Conservation (phyloP, 2,113 vertebrate species). For the Syngnathus floridae region DNA sequence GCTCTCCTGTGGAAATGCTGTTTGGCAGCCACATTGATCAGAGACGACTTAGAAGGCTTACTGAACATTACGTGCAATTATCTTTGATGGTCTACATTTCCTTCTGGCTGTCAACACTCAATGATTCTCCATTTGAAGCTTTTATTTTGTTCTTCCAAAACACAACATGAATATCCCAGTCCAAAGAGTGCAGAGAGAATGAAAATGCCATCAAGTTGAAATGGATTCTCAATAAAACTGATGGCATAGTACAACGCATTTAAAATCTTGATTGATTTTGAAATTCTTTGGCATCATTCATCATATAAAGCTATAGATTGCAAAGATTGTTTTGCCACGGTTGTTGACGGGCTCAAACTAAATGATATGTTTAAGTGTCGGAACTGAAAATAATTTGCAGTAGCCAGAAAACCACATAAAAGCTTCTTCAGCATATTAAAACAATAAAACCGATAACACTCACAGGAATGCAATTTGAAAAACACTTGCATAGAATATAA, state of each 20-base stretch:
- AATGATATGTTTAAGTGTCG: slow-evolving; percentile 3
- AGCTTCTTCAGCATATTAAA: not conserved
- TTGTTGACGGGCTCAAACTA: slow-evolving; percentile 24
- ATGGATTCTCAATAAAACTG: slow-evolving; percentile 39
- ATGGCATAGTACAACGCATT: slow-evolving; percentile 19
- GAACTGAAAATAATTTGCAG: not conserved
- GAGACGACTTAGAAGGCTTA: slow-evolving; percentile 62
- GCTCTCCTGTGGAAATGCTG: slow-evolving; percentile 54
- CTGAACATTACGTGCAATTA: slow-evolving; percentile 70
- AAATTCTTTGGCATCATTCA: slow-evolving; percentile 32
- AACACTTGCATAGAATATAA: not conserved
- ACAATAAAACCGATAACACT: not conserved
- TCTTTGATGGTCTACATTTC: slow-evolving; percentile 63
- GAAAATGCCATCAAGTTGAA: slow-evolving; percentile 34
- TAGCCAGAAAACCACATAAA: not conserved
- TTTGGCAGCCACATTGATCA: slow-evolving; percentile 61
- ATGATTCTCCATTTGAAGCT: slow-evolving; percentile 44
- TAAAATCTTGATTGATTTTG: slow-evolving; percentile 42
- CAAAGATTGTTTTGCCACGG: slow-evolving; percentile 32
- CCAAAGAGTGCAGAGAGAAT: slow-evolving; percentile 31
- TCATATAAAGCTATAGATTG: slow-evolving; percentile 35
- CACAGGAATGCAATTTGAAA: not conserved
- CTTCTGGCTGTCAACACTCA: slow-evolving; percentile 53
- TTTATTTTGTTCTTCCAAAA: slow-evolving; percentile 30
- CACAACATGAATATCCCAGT: slow-evolving; percentile 46